Base-by-base conservation (phyloP, 2,113 vertebrate species). In the Heteronetta atricapilla region DNA sequence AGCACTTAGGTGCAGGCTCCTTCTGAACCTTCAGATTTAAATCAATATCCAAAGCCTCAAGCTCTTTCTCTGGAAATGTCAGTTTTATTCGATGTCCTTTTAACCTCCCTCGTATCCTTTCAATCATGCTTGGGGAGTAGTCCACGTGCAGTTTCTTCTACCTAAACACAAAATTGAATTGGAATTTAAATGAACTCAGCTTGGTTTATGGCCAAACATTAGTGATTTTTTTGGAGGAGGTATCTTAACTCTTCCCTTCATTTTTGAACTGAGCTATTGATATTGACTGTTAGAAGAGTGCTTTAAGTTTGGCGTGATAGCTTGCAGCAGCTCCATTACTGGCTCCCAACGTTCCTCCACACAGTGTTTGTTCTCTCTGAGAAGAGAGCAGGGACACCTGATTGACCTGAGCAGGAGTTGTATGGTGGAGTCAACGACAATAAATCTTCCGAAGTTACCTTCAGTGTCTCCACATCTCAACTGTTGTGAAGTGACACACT, bases 381-480 rank as follows among this genome's bases (percentile, higher is more conserved):
- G 66, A 77, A 50, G 28, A n/a, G 36, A 72, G 53, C 8, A 42
- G 42, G 19, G 59, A 33, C 26, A 25, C 15, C 18, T 0, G 0
- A 31, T 8, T 44, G 12, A 69, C 4, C 2, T 6, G 12, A 48
- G 34, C 21, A 31, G 52, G 59, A 59, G 55, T 25, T 79, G 34
- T 55, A 55, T 0, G 3, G 5, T 42, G 58, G 36, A 74, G n/a
- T 38, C 66, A 81, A 9, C 31, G 40, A 50, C 53, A 62, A 26
- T 50, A 82, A 33, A 42, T 46, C 75, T 79, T 63, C 8, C 16
- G 34, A 9, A 73, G 29, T 73, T 75, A 13, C 50, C 42, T 76
- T 69, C 4, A 63, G 28, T 66, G 82, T 44, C 15, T 86, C 0
- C 23, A 7, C 73, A 3, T 48, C 44, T n/a, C 18, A 28, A 34